These are phyloP conservation scores for Wasmannia auropunctata DNA, from an alignment of 1,140 invertebrate species.

Conservation along the genomic window DNA sequence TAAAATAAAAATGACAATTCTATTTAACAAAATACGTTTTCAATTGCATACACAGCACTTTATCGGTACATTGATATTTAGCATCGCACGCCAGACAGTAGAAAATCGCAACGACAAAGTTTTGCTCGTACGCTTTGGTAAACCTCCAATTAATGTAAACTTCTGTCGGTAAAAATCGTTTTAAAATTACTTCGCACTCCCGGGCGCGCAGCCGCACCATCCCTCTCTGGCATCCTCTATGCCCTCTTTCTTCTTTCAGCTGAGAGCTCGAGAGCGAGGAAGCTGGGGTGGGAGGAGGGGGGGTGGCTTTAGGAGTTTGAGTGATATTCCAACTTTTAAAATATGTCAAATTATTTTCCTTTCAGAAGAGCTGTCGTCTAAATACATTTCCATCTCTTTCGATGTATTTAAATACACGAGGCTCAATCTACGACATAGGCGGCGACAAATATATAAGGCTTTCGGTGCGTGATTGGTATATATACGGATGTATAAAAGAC, in stretches of 20 bases:
- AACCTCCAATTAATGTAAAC: slow-evolving; percentile 80
- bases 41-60: not conserved
- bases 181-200: slow-evolving; percentile 79
- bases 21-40: not conserved
- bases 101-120: slow-evolving; percentile 22
- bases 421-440: slow-evolving; percentile 59
- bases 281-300: slow-evolving; percentile 62
- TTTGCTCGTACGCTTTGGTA: slow-evolving; percentile 53
- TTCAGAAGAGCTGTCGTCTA: slow-evolving; percentile 75
- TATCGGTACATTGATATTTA: slow-evolving; percentile 3
- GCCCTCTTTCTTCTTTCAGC: slow-evolving; percentile 44
- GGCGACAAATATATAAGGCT: slow-evolving; percentile 67
- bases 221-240: slow-evolving; percentile 63
- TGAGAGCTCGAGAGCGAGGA: slow-evolving; percentile 61
- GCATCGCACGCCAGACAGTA: not conserved
- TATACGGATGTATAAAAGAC: slow-evolving; percentile 31
- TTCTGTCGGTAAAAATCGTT: slow-evolving; percentile 79
- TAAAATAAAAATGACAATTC: not conserved
- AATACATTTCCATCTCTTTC: slow-evolving; percentile 77
- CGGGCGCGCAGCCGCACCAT: slow-evolving; percentile 61
- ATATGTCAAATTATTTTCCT: slow-evolving; percentile 83
- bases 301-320: slow-evolving; percentile 79
- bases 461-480: slow-evolving; percentile 47
- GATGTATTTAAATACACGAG: slow-evolving; percentile 78
- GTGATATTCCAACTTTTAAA: slow-evolving; percentile 82